phyloP scores from a whole-genome alignment of 2,888 invertebrate species.

The Microctonus aethiopoides region DNA sequence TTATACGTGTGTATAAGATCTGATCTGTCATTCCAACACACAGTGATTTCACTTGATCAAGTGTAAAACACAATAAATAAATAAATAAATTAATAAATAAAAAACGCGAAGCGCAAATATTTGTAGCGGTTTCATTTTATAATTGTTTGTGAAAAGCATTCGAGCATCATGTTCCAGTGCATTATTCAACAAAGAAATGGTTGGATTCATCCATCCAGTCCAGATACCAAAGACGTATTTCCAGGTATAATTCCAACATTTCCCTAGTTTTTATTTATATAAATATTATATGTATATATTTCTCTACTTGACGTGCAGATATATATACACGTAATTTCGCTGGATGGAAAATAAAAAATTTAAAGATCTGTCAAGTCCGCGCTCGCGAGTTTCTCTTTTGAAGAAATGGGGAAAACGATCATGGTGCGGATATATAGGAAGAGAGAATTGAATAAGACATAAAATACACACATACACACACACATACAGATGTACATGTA shows the following conservation, averaged over 20 bases:
- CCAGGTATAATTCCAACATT: conserved; percentile 73
- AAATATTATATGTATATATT: neutral
- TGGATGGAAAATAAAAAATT: conserved; percentile 1
- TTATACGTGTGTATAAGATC: neutral
- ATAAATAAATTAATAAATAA: neutral
- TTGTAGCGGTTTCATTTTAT: neutral
- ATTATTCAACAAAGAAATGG: conserved; percentile 84
- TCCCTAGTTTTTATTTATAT: neutral
- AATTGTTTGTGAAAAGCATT: conserved; percentile 9
- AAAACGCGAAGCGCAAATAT: neutral
- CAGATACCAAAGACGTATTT: conserved; percentile 79
- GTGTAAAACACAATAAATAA: conserved; percentile 12
- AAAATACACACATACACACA: too few relatives aligned
- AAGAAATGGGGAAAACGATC: neutral
- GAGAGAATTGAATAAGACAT: neutral
- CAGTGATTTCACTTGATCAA: conserved; percentile 12
- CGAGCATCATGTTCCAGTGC: conserved; percentile 79
- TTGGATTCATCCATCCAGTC: conserved; percentile 78
- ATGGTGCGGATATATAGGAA: neutral
- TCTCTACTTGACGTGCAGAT: too few relatives aligned
- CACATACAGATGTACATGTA: neutral
- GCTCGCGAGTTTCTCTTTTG: neutral
- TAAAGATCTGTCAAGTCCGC: neutral
- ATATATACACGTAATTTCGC: too few relatives aligned
- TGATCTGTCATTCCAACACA: conserved; percentile 1